Conservation (phyloP, 1,140 invertebrate species). For the Aphidius ervi region DNA sequence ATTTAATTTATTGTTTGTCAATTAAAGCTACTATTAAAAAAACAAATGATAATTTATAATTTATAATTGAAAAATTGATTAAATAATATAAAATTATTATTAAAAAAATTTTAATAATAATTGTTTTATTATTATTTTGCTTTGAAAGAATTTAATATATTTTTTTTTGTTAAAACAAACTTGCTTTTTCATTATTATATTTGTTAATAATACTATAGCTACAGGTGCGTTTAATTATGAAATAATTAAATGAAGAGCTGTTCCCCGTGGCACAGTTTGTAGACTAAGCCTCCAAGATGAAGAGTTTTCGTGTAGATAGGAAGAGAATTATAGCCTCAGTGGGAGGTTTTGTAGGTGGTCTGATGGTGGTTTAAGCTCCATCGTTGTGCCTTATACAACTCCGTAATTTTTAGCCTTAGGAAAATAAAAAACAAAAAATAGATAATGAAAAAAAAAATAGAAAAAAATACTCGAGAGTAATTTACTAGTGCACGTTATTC, state of each 20-base stretch:
- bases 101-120: not conserved
- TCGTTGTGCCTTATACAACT: slow-evolving; percentile 24
- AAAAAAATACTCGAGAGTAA: slow-evolving; percentile 45
- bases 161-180: not conserved
- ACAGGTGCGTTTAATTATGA: not conserved
- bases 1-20: no score
- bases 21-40: no score
- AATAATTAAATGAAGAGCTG: slow-evolving; percentile 8
- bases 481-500: slow-evolving; percentile 45
- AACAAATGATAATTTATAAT: no score
- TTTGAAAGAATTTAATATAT: not conserved
- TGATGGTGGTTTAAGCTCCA: slow-evolving; percentile 24
- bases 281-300: not conserved
- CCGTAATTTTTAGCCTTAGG: slow-evolving; percentile 49
- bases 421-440: not conserved
- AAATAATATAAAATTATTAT: not conserved
- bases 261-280: no score
- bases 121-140: not conserved
- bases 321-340: slow-evolving; percentile 5
- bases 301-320: not conserved
- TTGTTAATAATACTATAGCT: not conserved
- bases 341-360: not conserved
- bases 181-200: not conserved
- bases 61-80: no score
- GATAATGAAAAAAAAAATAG: not conserved